Conservation (phyloP, 2,888 invertebrate genomes). For the Ophraella communa region DNA sequence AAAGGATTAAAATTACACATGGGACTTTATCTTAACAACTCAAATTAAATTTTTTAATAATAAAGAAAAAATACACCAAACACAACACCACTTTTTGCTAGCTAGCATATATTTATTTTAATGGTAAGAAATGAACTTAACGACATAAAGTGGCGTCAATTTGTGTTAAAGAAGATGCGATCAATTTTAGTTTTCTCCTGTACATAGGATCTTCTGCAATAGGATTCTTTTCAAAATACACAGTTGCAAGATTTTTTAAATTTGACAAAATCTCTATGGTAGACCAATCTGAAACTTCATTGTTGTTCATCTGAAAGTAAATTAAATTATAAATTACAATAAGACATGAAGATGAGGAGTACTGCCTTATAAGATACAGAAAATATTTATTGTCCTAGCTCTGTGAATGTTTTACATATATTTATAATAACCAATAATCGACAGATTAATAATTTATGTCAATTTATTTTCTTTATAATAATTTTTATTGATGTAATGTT, state of each 20-base stretch:
- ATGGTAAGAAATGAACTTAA: conserved; percentile 55
- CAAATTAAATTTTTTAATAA: neutral
- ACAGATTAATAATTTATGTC: too few species aligned
- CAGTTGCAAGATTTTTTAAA: conserved; percentile 75
- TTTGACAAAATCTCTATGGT: conserved; percentile 76
- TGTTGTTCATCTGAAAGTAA: conserved; percentile 83
- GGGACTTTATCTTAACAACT: neutral
- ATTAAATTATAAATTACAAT: conserved; percentile 30
- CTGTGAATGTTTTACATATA: too few species aligned
- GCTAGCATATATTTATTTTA: neutral
- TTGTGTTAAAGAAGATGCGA: conserved; percentile 85
- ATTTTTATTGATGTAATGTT: too few species aligned
- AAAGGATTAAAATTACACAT: neutral
- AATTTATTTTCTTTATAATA: too few species aligned
- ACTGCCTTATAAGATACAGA: too few species aligned
- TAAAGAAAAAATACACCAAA: neutral
- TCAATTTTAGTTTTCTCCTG: conserved; percentile 87
- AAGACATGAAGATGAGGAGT: too few species aligned
- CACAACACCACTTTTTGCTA: neutral
- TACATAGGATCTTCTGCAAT: conserved; percentile 84
- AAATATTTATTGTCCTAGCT: too few species aligned
- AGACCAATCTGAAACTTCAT: conserved; percentile 84
- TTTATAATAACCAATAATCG: too few species aligned
- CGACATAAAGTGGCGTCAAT: conserved; percentile 95
- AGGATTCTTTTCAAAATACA: conserved; percentile 95